Base-by-base conservation (phyloP, 1,140 invertebrate genomes). In the Macrostomum lignano region DNA sequence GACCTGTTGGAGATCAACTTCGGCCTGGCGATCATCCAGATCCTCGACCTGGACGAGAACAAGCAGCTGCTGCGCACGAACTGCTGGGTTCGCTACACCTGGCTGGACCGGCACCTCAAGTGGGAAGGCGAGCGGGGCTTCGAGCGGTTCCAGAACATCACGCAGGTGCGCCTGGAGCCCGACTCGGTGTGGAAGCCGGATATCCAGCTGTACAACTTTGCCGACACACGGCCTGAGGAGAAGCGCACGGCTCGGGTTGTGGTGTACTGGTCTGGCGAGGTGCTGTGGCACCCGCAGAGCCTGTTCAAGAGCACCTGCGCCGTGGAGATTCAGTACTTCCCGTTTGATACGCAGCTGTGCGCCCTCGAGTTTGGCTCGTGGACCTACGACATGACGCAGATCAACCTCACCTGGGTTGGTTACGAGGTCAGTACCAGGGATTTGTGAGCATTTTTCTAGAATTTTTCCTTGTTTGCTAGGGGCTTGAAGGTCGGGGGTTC, bases 301-400 rank as follows among this genome's bases (percentile, higher is more conserved):
- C 96, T 96, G 50, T 96, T 93, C 56, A 70, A 96, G 69, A 88
- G 79, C 57, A 91, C 84, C 25, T 98, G 91, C 58, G 88, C 79
- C 11, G 96, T 96, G 43, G 86, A 94, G 58, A 86, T 98, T 24
- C 82, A 76, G 26, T 93, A 88, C 53, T 94, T 91, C 54, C 84
- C 84, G n/a, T 94, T 94, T 58, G 86, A 93, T 36, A 38, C 51
- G 52, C 88, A 96, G 66, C 79, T 73, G 1, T 94, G 86, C 11
- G 43, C 46, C 42, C 81, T 93, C 73, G 82, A 81, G 57, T 91
- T 93, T 47, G 86, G 84, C 3, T 88, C 79, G 0, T 96, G 86
- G 88, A 86, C 79, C 2, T 94, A 93, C 52, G 82, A 93, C 47
- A 81, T 81, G 26, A 73, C 74, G 55, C 73, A 81, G 67, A 72